Percentiles rank a stretch among this genome's conserved stretches.
These are phyloP conservation scores for Schizopygopsis pylzovi DNA, from an alignment of 2,797 vertebrate genomes.

Conservation along the genomic window DNA sequence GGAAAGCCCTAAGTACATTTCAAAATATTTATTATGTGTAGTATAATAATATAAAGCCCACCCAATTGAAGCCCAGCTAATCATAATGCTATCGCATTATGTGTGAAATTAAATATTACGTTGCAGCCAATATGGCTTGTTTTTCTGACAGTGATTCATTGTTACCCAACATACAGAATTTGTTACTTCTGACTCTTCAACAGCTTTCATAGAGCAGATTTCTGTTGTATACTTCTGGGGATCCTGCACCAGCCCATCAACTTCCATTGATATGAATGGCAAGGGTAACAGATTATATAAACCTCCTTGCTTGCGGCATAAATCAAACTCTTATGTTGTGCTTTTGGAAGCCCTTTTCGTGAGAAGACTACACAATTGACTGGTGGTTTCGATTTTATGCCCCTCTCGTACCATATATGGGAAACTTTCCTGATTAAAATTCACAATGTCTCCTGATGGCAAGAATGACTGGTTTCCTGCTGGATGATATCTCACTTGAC, in stretches of 20 bases:
- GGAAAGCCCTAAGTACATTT: neutral
- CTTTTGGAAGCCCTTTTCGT: neutral
- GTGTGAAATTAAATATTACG: neutral
- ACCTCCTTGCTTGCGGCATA: neutral
- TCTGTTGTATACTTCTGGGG: neutral
- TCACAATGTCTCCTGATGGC: slow-evolving; percentile 17
- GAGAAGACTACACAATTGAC: slow-evolving; percentile 9
- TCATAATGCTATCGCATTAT: neutral
- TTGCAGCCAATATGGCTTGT: neutral
- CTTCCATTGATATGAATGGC: neutral
- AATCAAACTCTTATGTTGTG: slow-evolving; percentile 12
- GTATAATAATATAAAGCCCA: neutral
- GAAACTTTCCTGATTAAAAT: slow-evolving; percentile 11
- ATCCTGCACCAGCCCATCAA: neutral
- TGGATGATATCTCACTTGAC: slow-evolving; percentile 27
- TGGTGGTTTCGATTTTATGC: neutral
- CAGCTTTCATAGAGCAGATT: neutral
- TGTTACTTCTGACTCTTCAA: neutral
- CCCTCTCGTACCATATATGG: neutral
- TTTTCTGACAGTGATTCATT: neutral
- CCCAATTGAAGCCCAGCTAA: neutral
- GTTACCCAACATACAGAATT: neutral
- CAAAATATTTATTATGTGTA: neutral
- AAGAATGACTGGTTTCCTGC: slow-evolving; percentile 18
- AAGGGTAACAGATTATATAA: neutral